Evolutionary conservation across 2,113 vertebrate species (phyloP), one percentile per base, ranked within the genome.

Genomic region (Gobio gobio): DNA sequence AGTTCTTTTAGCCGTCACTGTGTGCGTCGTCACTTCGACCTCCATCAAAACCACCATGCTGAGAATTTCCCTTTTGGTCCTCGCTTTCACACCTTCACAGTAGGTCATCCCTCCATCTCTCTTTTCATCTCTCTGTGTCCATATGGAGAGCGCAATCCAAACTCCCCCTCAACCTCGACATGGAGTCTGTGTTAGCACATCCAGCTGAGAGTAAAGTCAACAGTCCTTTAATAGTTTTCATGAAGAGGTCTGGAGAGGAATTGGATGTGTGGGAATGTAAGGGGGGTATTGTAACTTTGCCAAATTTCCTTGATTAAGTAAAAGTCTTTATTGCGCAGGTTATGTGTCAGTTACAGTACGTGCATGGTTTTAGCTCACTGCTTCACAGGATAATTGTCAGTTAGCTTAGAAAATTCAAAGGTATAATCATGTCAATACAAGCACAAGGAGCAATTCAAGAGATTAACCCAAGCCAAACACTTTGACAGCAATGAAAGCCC

Each of bases 391-490:
- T 83, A 83, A 89, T 77, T 83, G 83, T 63, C 74, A 80, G 78
- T 47, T 63, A 80, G 49, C 40, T n/a, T 86, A 47, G 85, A 86
- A 83, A 83, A 58, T 88, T 90, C 89, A 84, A 78, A 78, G 78
- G 49, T 45, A 84, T 83, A 79, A 89, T 91, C 88, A 78, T 85
- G 84, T 78, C 82, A 85, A 92, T 86, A 86, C 87, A 86, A 83
- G 86, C 77, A 85, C 74, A 82, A 86, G 86, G 88, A 74, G 59
- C 80, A 54, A 78, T 22, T 74, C 78, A 77, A 76, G 87, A 90
- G 90, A 92, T 93, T 92, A 93, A 91, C 87, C 45, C 78, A 86
- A 84, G 92, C 91, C 89, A 91, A 92, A 92, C 86, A 90, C 83
- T 83, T 87, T 90, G 89, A 89, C 88, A 90, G 86, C 89, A 83